A percentile compares a stretch with the other conserved stretches of the same genome.
Conservation (phyloP, 2,888 invertebrate species). For the Lobophora halterata region DNA sequence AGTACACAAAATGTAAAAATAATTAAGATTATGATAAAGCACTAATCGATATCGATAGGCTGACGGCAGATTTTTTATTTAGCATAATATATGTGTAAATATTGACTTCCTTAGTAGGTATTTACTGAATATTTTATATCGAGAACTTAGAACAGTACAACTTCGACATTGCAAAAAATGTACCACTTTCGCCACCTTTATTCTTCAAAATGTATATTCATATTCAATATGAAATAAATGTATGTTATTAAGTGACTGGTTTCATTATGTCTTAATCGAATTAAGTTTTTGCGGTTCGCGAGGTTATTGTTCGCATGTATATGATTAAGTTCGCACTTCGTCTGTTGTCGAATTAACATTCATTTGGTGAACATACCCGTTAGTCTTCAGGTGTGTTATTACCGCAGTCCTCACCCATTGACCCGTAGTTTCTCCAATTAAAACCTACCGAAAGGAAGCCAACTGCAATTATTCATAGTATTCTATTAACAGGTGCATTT, state of each 20-base stretch:
- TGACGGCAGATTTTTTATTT: slow-evolving; percentile 20
- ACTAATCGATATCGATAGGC: no score
- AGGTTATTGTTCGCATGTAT: slow-evolving; percentile 48
- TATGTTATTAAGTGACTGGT: slow-evolving; percentile 52
- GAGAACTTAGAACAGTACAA: slow-evolving; percentile 39
- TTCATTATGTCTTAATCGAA: slow-evolving; percentile 43
- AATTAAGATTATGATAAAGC: no score
- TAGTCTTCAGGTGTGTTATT: slow-evolving; percentile 53
- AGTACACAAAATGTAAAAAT: no score
- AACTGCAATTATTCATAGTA: slow-evolving; percentile 38
- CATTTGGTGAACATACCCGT: slow-evolving; percentile 58
- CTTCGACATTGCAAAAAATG: slow-evolving; percentile 42
- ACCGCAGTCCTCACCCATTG: slow-evolving; percentile 60
- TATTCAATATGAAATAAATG: slow-evolving; percentile 62
- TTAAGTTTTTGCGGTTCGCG: slow-evolving; percentile 47
- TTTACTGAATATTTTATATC: slow-evolving; percentile 47
- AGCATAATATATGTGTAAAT: slow-evolving; percentile 28
- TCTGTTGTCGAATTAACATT: slow-evolving; percentile 66
- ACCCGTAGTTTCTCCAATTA: slow-evolving; percentile 62
- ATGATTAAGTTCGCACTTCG: slow-evolving; percentile 62
- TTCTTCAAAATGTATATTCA: slow-evolving; percentile 52
- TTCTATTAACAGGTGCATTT: slow-evolving; percentile 27
- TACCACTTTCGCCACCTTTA: slow-evolving; percentile 52
- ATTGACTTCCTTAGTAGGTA: slow-evolving; percentile 20
- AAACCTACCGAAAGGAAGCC: slow-evolving; percentile 48